Percentiles rank a stretch among this genome's conserved stretches.
phyloP scores from a whole-genome alignment of 2,888 invertebrate genomes.

The Limnephilus marmoratus region DNA sequence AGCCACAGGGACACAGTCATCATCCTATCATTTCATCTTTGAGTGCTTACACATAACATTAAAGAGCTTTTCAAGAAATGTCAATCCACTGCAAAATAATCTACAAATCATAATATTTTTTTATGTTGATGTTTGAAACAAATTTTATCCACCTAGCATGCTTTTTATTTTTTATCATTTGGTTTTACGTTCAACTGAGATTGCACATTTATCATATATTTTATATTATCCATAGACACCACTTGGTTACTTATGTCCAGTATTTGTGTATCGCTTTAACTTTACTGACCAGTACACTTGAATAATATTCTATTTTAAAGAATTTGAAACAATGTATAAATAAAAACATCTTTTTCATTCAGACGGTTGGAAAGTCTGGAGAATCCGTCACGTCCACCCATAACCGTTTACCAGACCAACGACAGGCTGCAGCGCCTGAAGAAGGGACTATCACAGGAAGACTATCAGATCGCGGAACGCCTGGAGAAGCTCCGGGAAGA shows the following conservation, averaged over 20 bases:
- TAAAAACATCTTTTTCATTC: slow-evolving; percentile 52
- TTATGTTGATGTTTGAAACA: not conserved
- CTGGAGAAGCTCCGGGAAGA: slow-evolving; percentile 82
- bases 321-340: not conserved
- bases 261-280: not conserved
- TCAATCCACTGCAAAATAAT: no score
- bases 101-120: not conserved
- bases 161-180: not conserved
- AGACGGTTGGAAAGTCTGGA: slow-evolving; percentile 77
- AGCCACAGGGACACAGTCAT: no score
- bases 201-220: not conserved
- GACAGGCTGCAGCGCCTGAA: slow-evolving; percentile 70
- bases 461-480: slow-evolving; percentile 82
- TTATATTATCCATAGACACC: not conserved
- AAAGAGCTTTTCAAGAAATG: no score
- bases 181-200: no score
- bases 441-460: slow-evolving; percentile 74
- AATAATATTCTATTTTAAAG: not conserved
- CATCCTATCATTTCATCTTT: no score
- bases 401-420: slow-evolving; percentile 75
- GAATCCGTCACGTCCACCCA: slow-evolving; percentile 77
- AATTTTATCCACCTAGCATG: not conserved
- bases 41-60: no score
- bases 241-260: not conserved
- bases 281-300: not conserved